phyloP scores from a whole-genome alignment of 2,888 invertebrate genomes.

The Drosophila nr. perissopoda region DNA sequence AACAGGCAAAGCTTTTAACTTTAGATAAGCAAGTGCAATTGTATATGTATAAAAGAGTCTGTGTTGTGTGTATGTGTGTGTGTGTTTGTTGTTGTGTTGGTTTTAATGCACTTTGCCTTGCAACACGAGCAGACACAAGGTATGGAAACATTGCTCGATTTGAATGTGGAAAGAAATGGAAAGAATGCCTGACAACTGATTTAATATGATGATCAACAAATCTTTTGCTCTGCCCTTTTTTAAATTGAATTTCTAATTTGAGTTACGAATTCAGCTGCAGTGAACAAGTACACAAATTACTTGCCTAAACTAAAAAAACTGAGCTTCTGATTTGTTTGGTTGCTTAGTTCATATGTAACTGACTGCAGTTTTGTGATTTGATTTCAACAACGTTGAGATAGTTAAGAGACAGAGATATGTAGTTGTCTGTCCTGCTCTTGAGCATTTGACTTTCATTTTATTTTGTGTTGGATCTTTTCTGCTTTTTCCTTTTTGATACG shows the following conservation, averaged over 20 bases:
- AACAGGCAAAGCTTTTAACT: slow-evolving; percentile 4
- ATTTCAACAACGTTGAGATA: slow-evolving; percentile 16
- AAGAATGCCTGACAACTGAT: neutral
- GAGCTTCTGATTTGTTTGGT: slow-evolving; percentile 14
- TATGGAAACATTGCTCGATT: neutral
- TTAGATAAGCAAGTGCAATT: neutral
- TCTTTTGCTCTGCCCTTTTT: neutral
- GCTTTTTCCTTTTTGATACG: slow-evolving; percentile 32
- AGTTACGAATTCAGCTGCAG: neutral
- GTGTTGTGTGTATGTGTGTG: neutral
- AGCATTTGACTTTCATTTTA: slow-evolving; percentile 24
- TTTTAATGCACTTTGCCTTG: neutral
- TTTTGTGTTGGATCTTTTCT: slow-evolving; percentile 3
- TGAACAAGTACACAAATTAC: neutral
- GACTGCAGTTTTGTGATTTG: slow-evolving; percentile 12
- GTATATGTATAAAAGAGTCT: neutral
- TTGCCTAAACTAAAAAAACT: neutral
- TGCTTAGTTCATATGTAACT: slow-evolving; percentile 31
- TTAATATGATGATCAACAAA: neutral
- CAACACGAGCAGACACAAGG: neutral
- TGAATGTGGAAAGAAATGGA: neutral
- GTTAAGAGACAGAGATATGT: neutral
- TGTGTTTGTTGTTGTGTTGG: slow-evolving; percentile 2
- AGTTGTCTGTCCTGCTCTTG: neutral
- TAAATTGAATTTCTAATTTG: neutral